Base-by-base conservation (phyloP, 2,797 vertebrate species). In the Mallotus villosus region DNA sequence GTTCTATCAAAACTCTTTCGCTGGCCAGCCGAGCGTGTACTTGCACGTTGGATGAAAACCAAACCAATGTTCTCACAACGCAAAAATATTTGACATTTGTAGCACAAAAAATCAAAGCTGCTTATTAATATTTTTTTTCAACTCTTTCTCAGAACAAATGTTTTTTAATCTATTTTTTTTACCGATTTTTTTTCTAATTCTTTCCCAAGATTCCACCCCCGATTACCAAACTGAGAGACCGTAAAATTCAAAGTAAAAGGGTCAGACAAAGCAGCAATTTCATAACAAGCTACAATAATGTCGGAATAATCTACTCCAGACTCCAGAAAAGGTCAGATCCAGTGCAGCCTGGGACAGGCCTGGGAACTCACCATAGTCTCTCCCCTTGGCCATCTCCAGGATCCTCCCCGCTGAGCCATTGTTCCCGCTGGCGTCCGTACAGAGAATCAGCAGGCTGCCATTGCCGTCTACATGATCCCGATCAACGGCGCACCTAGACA, bases 341-440 rank as follows among this genome's bases (percentile, higher is more conserved):
- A 53, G 27, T 14, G 73, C 74, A 6, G 17, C 8, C 49, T 60
- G 22, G 14, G 29, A 63, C 25, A 37, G 74, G 78, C 77, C 70
- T 32, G 67, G 1, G 64, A 78, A 93, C 95, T 94, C 91, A 99
- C 98, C 97, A 79, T 99, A 99, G 88, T 99, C 97, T 88, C 95
- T 98, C 32, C 97, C 97, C 81, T 96, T 97, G 70, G 93, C 90
- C 76, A 99, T 96, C 90, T 97, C 96, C 88, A 99, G 85, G 81
- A 99, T 97, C 91, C 96, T 95, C 82, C 95, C 94, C 34, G 94
- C 93, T 71, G 96, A 95, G 81, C 95, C 90, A 86, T 99, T 99
- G 89, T 94, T 97, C 78, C 94, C 95, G 77, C 93, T 95, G 75
- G 94, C 94, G 76, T 99, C 98, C 70, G 96, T 98, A 84, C 98